These are phyloP conservation scores for Drosophila yakuba DNA, from an alignment of 1,140 invertebrate genomes.

Conservation along the genomic window DNA sequence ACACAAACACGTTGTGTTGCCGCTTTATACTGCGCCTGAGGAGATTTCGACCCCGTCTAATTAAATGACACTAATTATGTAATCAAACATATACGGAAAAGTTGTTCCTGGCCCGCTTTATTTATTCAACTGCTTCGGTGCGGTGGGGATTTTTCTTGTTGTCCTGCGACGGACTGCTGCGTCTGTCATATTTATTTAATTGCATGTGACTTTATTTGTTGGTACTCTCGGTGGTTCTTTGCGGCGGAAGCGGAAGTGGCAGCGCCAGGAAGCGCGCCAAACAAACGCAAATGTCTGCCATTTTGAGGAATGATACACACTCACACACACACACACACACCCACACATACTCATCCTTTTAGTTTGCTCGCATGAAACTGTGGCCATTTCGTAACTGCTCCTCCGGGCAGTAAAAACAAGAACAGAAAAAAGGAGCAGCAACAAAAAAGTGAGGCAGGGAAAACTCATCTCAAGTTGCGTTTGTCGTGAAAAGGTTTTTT, in stretches of 20 bases:
- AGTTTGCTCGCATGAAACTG: conserved; percentile 59
- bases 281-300: conserved; percentile 81
- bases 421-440: conserved; percentile 1
- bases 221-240: conserved; percentile 42
- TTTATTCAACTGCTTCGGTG: conserved; percentile 52
- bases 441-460: conserved; percentile 15
- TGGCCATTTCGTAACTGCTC: conserved; percentile 54
- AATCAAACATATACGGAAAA: conserved; percentile 67
- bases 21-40: conserved; percentile 1
- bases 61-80: conserved; percentile 71
- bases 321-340: conserved; percentile 13
- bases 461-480: conserved; percentile 65
- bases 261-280: conserved; percentile 81
- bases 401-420: conserved; percentile 31
- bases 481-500: conserved; percentile 58
- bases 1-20: no score
- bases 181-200: conserved; percentile 76
- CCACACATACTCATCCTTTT: conserved; percentile 23
- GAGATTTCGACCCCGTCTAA: conserved; percentile 15
- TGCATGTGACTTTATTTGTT: conserved; percentile 72
- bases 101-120: conserved; percentile 45
- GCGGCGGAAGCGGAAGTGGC: conserved; percentile 75
- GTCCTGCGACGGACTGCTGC: conserved; percentile 27
- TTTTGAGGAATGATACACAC: conserved; percentile 73
- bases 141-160: conserved; percentile 21